Base-by-base conservation (phyloP, 92 coral and sea anemone species). In the Actinostola sp. region DNA sequence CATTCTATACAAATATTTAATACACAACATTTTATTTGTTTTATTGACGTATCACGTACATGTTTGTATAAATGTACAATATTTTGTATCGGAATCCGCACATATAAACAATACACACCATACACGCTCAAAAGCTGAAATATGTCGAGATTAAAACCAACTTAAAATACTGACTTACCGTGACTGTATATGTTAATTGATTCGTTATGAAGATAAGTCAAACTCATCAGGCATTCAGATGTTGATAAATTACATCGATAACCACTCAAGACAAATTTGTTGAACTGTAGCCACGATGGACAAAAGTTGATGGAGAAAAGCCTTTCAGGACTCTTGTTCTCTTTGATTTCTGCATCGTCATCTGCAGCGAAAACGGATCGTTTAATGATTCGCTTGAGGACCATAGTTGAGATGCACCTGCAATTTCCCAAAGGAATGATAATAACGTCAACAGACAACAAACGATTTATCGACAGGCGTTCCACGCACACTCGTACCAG, bases 201-300 rank as follows among this genome's bases (percentile, higher is more conserved):
- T 83, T 93, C 98, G 51, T 93, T 93, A 49, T 93, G 98, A 8
- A 93, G 71, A 82, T 88, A 88, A 61, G 92, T 82, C 57, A 93
- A 77, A 53, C 98, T 93, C 24, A 78, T 70, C 21, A 92, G 38
- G 64, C 98, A 93, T 51, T 93, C 93, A 5, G 75, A 46, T 0
- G 83, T 70, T 0, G 89, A 55, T 46, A 87, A 76, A 29, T 87
- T 82, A 45, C 86, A 79, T 13, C 98, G 92, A 65, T 93, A 93
- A 23, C 98, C 97, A 20, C 50, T 60, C 48, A 78, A 67, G 15
- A 93, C 82, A 69, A 71, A 91, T 63, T 81, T 86, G 84, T 93
- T 93, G 29, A 83, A 93, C 61, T 89, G 92, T 42, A 93, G 69
- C 96, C 96, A 90, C 12, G 89, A 61, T 13, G 96, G 96, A 32